Percentiles rank a stretch among this genome's conserved stretches.
phyloP scores from a whole-genome alignment of 2,797 vertebrate species.

The Clarias laeviceps region DNA sequence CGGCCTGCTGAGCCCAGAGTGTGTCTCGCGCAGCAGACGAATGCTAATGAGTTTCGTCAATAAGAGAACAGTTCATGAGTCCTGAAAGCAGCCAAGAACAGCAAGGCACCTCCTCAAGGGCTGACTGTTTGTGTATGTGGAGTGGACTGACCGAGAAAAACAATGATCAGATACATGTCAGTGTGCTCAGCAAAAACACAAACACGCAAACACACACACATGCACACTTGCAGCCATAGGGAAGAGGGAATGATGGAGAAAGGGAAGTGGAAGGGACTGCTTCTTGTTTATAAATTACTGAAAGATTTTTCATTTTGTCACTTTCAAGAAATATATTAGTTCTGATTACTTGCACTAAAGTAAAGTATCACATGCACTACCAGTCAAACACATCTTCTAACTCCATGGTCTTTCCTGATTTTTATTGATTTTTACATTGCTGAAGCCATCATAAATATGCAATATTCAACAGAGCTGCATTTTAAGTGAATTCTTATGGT shows the following conservation, averaged over 20 bases:
- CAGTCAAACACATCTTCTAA: too few species aligned
- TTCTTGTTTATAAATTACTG: slow-evolving; percentile 40
- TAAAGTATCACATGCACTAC: too few species aligned
- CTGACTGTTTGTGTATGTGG: background rate
- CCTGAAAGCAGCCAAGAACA: slow-evolving; percentile 17
- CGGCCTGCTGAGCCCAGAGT: slow-evolving; percentile 60
- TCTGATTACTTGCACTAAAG: background rate
- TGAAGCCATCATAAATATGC: background rate
- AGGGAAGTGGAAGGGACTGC: slow-evolving; percentile 36
- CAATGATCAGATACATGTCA: background rate
- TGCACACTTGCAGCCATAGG: background rate
- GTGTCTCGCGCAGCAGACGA: slow-evolving; percentile 42
- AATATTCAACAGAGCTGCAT: background rate
- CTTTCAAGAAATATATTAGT: background rate
- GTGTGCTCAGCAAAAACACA: background rate
- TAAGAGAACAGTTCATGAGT: slow-evolving; percentile 24
- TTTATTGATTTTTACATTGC: too few species aligned
- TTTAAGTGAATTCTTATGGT: background rate
- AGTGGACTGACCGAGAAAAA: background rate
- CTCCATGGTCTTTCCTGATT: too few species aligned
- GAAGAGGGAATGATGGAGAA: slow-evolving; percentile 12
- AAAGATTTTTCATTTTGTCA: slow-evolving; percentile 22
- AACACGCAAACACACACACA: background rate
- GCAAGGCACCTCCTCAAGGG: background rate
- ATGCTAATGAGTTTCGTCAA: slow-evolving; percentile 34